A percentile compares a stretch with the other conserved stretches of the same genome.
Evolutionary conservation across 2,797 vertebrate species (phyloP).

Genomic region (Xenentodon cancila): DNA sequence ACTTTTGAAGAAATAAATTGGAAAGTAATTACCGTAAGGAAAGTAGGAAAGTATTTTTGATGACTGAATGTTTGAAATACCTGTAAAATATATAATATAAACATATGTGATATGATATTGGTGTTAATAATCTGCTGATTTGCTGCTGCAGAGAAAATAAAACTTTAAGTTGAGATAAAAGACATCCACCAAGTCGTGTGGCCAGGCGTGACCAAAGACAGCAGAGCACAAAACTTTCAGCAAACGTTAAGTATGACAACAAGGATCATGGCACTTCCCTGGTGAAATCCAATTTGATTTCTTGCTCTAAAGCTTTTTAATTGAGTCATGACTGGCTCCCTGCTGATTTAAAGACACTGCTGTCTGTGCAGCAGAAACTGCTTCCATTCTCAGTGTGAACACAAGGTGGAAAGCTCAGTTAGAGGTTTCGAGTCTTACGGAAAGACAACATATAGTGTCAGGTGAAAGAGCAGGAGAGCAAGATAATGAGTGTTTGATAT

Average conservation of each 20-base stretch:
- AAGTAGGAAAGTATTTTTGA: background rate
- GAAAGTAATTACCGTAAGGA: no score
- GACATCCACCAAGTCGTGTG: background rate
- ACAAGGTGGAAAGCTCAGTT: conserved; percentile 32
- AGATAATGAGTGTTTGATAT: conserved; percentile 64
- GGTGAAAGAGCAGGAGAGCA: conserved; percentile 16
- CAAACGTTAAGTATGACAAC: background rate
- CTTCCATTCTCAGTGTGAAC: conserved; percentile 21
- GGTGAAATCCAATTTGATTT: background rate
- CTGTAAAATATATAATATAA: background rate
- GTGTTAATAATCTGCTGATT: no score
- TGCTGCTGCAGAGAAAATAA: no score
- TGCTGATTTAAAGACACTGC: background rate
- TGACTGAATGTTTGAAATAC: background rate
- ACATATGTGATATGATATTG: no score
- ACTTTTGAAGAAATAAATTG: no score
- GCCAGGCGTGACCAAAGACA: background rate
- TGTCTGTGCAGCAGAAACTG: conserved; percentile 2
- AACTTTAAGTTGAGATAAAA: background rate
- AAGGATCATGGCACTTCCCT: conserved; percentile 2
- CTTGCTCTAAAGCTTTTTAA: background rate
- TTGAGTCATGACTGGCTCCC: conserved; percentile 9
- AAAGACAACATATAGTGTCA: background rate
- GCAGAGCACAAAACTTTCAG: background rate
- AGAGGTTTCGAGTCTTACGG: conserved; percentile 11